Evolutionary conservation across 1,140 invertebrate genomes (phyloP).

Genomic region (Drepana arcuata): DNA sequence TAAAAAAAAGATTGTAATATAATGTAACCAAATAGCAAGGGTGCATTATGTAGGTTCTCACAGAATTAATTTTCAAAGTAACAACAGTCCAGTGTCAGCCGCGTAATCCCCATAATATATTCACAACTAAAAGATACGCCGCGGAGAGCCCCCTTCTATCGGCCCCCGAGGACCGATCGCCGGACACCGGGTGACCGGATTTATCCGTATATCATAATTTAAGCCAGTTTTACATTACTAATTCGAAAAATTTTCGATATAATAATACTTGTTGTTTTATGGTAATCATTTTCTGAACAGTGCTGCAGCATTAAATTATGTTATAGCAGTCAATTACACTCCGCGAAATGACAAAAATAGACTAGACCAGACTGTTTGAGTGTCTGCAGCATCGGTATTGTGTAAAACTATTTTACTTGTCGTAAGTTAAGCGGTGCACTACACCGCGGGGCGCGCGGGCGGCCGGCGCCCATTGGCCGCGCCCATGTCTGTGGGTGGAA

Average conservation of each 20-base stretch:
- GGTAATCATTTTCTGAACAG: too few relatives aligned
- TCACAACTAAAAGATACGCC: conserved; percentile 56
- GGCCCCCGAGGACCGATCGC: conserved; percentile 40
- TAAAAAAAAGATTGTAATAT: too few relatives aligned
- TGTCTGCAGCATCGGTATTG: too few relatives aligned
- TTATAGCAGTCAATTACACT: too few relatives aligned
- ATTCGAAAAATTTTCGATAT: too few relatives aligned
- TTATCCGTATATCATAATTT: conserved; percentile 19
- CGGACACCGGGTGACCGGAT: conserved; percentile 38
- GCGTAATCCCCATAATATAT: conserved; percentile 58
- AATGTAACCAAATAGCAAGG: conserved; percentile 35
- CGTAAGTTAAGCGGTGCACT: conserved; percentile 15
- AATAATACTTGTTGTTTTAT: too few relatives aligned
- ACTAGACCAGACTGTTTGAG: too few relatives aligned
- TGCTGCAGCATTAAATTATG: too few relatives aligned
- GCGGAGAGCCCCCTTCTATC: conserved; percentile 20
- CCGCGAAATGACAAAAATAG: too few relatives aligned
- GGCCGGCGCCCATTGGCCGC: conserved; percentile 48
- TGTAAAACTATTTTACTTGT: too few relatives aligned
- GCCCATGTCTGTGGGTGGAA: conserved; percentile 45
- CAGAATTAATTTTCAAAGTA: conserved; percentile 51
- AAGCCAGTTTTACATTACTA: too few relatives aligned
- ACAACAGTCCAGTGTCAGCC: conserved; percentile 29
- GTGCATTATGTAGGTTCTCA: conserved; percentile 38
- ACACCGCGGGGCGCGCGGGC: conserved; percentile 21